Evolutionary conservation across 2,888 invertebrate genomes (phyloP), one percentile per base, ranked within the genome.

Genomic region (Mythimna albipuncta): DNA sequence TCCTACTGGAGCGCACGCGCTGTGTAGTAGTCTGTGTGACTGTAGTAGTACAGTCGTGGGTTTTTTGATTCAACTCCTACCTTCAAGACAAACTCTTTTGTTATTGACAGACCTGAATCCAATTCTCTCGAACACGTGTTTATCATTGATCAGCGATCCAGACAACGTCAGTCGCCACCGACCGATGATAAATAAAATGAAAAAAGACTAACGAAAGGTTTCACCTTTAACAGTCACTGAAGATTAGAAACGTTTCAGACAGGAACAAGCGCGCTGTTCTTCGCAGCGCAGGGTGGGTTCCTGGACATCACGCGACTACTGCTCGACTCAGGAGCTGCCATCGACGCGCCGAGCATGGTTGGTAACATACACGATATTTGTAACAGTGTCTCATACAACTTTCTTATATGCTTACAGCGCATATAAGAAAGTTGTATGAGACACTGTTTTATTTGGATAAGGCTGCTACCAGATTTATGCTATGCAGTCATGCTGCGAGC

Each of bases 281-380:
- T 99, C 94, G 99, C 99, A 75, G 98, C 99, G 26, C 99, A 99
- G 94, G 98, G 98, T 84, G 99, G 99, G 11, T 98, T 97, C 95
- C 95, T 98, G 84, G 98, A 99, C 91, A 97, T 99, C 81, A 98
- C 98, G 38, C 96, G 97, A 78, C 95, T 98, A 81, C 96, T 99
- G 84, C 95, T 99, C 73, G 98, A 98, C 89, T 97, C 98, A 85
- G 98, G 98, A 21, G 98, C 98, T 0, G 96, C 97, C 71, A 97
- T 98, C 77, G 98, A 98, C 93, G 98, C 97, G 21, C 97, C 98
- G 16, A 98, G 98, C 89, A 97, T 98, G 93, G 98, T 98, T 47
- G 6, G 47, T 47, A 44, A 19, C 47, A 47, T 16, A 6, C 2
- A 7, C 11, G 10, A 44, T 6, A 16, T 16, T 9, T 44, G 4